A percentile compares a stretch with the other conserved stretches of the same genome.
phyloP scores from a whole-genome alignment of 1,140 invertebrate genomes.

The Agrilus planipennis region DNA sequence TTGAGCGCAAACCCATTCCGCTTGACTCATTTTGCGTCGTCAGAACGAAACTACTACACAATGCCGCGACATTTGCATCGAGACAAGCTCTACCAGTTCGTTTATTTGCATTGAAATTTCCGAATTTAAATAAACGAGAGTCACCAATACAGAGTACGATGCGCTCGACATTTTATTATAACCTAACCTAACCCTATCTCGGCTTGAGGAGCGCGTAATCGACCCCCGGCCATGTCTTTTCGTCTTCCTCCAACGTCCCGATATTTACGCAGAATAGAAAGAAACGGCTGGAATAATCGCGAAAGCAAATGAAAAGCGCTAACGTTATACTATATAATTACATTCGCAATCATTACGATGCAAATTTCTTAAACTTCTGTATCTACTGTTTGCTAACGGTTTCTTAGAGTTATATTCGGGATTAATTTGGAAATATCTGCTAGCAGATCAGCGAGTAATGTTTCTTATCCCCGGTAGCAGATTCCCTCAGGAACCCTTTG shows the following conservation, averaged over 20 bases:
- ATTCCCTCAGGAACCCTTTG: constrained; percentile 17
- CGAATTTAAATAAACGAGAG: constrained; percentile 17
- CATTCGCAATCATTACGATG: constrained; percentile 28
- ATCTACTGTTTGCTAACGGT: constrained; percentile 23
- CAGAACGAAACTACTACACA: too few relatives aligned
- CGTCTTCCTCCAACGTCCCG: background rate
- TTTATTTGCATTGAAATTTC: constrained; percentile 21
- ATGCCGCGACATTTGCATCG: constrained; percentile 6
- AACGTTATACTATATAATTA: constrained; percentile 27
- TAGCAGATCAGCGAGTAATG: constrained; percentile 25
- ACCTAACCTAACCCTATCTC: constrained; percentile 16
- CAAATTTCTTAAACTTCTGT: constrained; percentile 31
- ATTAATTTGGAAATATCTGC: constrained; percentile 29
- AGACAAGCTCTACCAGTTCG: constrained; percentile 7
- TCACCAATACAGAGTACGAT: constrained; percentile 16
- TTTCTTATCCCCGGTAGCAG: constrained; percentile 19
- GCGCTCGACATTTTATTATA: constrained; percentile 17
- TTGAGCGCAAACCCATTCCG: too few relatives aligned
- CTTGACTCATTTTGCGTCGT: too few relatives aligned
- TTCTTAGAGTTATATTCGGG: constrained; percentile 30
- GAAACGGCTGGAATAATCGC: background rate
- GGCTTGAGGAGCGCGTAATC: constrained; percentile 6
- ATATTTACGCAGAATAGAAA: background rate
- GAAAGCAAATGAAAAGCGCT: constrained; percentile 6
- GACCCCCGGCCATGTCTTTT: background rate